Evolutionary conservation across 2,888 invertebrate species (phyloP), one percentile per base, ranked within the genome.

Genomic region (Koerneria pararmatus): DNA sequence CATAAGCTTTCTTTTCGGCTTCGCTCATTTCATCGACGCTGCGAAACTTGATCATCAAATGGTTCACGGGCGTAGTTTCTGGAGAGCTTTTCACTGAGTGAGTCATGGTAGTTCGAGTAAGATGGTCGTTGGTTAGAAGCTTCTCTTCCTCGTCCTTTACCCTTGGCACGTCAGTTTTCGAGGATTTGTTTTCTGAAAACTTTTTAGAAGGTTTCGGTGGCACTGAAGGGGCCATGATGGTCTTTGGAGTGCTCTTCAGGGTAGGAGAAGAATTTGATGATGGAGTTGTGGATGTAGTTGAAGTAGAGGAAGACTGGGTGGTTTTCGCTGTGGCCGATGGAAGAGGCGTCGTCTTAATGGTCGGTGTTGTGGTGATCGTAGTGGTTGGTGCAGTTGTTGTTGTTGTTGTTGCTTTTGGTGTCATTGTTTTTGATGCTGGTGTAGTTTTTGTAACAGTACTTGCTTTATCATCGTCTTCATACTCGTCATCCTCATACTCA

Each of bases 401-500:
- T 51, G 53, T 51, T 27, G 53, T 51, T 6, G 53, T 51, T 8
- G 27, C 53, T 22, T 51, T 41, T 3, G 59, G 51, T 5, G 65
- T 64, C 22, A 61, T 59, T 3, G 64, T 58, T 6, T 51, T 67
- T 8, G 2, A 22, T 6, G 53, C 6, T 22, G 53, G 8, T 15
- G 11, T 51, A 27, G 53, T 22, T 6, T n/a, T 22, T 51, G 53
- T 51, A n/a, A 27, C 27, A 8, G 53, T 51, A 22, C 19, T 27
- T 22, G 15, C 68, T 56, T 71, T 63, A 24, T 64, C 66, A 29
- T 65, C 69, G 3, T 65, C 68, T 37, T 71, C 64, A 46, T 70
- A 66, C 56, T 67, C 66, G 11, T 67, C 62, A 22, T 71, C 71
- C 24, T 19, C 62, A 46, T 68, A 61, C 49, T 73, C 71, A 29